A percentile compares a stretch with the other conserved stretches of the same genome.
These are phyloP conservation scores for Trachurus trachurus DNA, from an alignment of 2,797 vertebrate genomes.

Conservation along the genomic window DNA sequence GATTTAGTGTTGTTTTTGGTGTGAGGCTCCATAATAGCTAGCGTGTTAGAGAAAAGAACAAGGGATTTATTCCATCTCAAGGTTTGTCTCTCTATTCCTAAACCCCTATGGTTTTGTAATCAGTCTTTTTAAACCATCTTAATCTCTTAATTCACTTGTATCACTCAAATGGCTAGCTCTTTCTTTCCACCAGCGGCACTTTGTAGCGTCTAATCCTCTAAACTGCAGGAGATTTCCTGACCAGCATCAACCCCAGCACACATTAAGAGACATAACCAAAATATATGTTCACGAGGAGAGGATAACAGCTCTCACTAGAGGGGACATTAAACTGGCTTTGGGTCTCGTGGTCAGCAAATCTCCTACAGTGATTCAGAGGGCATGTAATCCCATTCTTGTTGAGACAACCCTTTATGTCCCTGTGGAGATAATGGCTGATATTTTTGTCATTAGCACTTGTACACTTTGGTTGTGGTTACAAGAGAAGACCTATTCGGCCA, in stretches of 20 bases:
- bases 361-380: constrained; percentile 64
- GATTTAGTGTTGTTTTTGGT: constrained; percentile 52
- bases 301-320: constrained; percentile 74
- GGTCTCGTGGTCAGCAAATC: constrained; percentile 78
- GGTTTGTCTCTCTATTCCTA: constrained; percentile 86
- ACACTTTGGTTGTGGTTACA: constrained; percentile 20
- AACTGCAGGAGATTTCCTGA: constrained; percentile 86
- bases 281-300: constrained; percentile 72
- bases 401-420: constrained; percentile 48
- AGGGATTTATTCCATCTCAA: constrained; percentile 84
- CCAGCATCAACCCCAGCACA: constrained; percentile 76
- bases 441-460: constrained; percentile 51
- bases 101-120: constrained; percentile 88
- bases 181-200: constrained; percentile 84
- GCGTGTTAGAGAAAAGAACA: constrained; percentile 77
- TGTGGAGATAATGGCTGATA: constrained; percentile 59
- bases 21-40: constrained; percentile 73
- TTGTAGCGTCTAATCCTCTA: constrained; percentile 88
- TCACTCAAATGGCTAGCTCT: constrained; percentile 84
- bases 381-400: constrained; percentile 71
- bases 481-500: constrained; percentile 12
- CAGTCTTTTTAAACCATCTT: constrained; percentile 89
- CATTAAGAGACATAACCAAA: constrained; percentile 80
- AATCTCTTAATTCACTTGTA: constrained; percentile 92
- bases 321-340: constrained; percentile 77